Conservation (phyloP, 2,113 vertebrate species). For the Ceratotherium simum region DNA sequence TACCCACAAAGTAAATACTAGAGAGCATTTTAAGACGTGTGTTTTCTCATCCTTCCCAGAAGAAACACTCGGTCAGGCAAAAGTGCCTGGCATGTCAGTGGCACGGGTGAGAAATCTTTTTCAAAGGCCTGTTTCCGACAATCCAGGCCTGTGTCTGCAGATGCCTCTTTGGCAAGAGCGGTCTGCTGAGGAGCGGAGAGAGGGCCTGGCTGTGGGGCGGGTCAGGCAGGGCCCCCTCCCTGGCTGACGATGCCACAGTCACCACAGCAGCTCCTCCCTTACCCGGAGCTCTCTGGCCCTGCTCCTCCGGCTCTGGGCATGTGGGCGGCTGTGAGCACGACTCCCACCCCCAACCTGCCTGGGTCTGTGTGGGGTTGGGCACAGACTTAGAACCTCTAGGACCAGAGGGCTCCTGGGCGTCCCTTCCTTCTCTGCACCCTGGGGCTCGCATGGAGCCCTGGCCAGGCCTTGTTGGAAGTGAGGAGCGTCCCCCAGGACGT, state of each 20-base stretch:
- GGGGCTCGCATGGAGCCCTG: background rate
- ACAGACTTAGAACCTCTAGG: background rate
- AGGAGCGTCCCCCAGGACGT: no score
- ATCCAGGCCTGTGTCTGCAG: background rate
- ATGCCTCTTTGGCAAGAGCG: background rate
- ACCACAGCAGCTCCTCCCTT: no score
- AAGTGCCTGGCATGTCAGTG: background rate
- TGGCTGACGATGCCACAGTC: background rate
- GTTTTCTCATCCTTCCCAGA: background rate
- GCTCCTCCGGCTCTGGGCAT: no score
- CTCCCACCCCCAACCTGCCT: background rate
- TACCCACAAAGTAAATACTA: constrained; percentile 26
- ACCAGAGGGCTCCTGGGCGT: accelerated
- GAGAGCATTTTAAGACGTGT: background rate
- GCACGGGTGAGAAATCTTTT: background rate
- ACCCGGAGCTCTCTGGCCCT: background rate
- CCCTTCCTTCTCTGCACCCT: accelerated
- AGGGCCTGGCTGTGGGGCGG: background rate
- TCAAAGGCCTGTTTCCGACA: background rate
- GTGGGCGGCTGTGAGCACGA: accelerated
- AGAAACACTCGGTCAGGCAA: background rate
- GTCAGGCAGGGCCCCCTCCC: background rate
- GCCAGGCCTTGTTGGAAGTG: background rate
- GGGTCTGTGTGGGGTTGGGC: background rate
- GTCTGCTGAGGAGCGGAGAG: background rate